Evolutionary conservation across 2,888 invertebrate species (phyloP).

Genomic region (Apamea monoglypha): DNA sequence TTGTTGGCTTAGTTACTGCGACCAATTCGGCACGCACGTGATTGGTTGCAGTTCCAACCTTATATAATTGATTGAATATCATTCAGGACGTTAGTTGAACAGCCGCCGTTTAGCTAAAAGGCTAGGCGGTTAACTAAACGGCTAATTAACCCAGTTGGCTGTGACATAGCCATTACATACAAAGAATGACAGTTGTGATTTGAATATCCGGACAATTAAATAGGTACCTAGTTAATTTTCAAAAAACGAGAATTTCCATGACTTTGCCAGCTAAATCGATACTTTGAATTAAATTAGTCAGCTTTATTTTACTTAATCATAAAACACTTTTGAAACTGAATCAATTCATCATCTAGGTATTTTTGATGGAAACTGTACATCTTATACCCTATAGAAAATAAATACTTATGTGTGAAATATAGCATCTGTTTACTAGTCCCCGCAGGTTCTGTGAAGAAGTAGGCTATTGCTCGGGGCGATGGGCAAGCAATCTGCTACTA

Average conservation of each 20-base stretch:
- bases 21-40: no score
- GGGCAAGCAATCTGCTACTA: conserved; percentile 49
- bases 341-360: background rate
- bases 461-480: conserved; percentile 30
- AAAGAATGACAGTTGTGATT: background rate
- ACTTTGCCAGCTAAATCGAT: background rate
- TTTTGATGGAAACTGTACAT: no score
- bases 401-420: conserved; percentile 12
- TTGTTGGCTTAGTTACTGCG: background rate
- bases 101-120: no score
- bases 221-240: background rate
- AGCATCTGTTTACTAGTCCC: conserved; percentile 49
- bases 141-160: no score
- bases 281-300: background rate
- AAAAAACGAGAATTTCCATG: background rate
- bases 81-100: no score
- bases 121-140: no score
- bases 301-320: background rate
- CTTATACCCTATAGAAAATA: background rate
- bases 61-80: no score
- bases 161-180: background rate
- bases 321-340: background rate
- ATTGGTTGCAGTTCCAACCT: no score
- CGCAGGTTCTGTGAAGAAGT: conserved; percentile 38
- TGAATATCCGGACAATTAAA: background rate